phyloP scores from a whole-genome alignment of 2,888 invertebrate species.

The Ommatoiulus sabulosus region DNA sequence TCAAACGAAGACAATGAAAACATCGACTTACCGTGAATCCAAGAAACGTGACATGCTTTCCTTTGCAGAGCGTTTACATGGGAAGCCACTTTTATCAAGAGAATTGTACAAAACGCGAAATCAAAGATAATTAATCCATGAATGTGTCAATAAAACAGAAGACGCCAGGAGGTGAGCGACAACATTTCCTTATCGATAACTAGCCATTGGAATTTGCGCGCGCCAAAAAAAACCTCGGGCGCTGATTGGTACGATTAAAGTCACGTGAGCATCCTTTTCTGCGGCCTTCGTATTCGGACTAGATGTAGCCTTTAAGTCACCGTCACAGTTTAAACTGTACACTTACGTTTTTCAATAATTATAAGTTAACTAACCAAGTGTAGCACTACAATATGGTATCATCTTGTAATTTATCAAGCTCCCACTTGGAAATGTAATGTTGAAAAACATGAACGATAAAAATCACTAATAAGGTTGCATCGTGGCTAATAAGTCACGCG shows the following conservation, averaged over 20 bases:
- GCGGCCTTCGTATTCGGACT: background rate
- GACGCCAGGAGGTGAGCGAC: background rate
- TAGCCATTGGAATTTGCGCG: slow-evolving; percentile 25
- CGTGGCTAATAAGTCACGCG: no score
- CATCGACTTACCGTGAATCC: slow-evolving; percentile 45
- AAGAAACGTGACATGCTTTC: slow-evolving; percentile 46
- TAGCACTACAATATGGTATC: no score
- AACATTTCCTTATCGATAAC: slow-evolving; percentile 33
- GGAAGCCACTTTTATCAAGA: background rate
- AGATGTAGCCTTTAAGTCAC: background rate
- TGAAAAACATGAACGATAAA: no score
- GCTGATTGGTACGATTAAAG: background rate
- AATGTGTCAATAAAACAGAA: background rate
- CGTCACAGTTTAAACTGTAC: no score
- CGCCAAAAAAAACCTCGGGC: background rate
- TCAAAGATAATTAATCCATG: background rate
- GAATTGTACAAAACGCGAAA: background rate
- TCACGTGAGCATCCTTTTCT: background rate
- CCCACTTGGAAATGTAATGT: no score
- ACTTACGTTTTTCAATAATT: no score
- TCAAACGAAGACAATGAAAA: background rate
- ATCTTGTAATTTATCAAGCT: no score
- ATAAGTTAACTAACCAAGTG: no score
- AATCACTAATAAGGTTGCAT: no score
- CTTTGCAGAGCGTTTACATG: background rate